phyloP scores from a whole-genome alignment of 2,888 invertebrate genomes.

The Frankliniella intonsa region DNA sequence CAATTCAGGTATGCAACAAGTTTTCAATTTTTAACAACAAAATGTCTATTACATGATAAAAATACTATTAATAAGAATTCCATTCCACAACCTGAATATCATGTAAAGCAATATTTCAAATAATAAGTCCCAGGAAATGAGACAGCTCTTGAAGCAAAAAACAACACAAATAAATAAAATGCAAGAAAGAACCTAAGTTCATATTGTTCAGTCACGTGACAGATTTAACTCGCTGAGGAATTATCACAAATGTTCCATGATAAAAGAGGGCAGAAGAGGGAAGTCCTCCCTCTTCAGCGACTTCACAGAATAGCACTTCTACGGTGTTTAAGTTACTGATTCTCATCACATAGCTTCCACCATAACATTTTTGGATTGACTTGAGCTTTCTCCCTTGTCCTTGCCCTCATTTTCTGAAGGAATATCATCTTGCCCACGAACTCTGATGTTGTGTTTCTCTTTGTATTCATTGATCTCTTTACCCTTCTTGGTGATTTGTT shows the following conservation, averaged over 20 bases:
- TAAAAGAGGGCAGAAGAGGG: not conserved
- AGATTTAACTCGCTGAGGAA: not conserved
- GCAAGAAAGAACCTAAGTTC: not conserved
- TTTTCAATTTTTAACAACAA: not conserved
- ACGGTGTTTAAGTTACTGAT: not conserved
- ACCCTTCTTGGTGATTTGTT: constrained; percentile 80
- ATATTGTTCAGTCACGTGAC: not conserved
- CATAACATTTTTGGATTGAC: constrained; percentile 37
- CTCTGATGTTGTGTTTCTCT: constrained; percentile 81
- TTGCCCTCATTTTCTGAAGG: constrained; percentile 33
- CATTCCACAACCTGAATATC: not conserved
- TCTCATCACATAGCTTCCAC: constrained; percentile 37
- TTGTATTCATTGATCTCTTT: constrained; percentile 87
- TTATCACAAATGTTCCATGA: not conserved
- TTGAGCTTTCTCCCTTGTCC: constrained; percentile 35
- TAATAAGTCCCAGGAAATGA: not conserved
- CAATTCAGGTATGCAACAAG: not conserved
- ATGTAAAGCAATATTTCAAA: not conserved
- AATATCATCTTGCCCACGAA: constrained; percentile 63
- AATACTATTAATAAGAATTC: not conserved
- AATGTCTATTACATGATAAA: not conserved
- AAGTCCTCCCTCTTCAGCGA: not conserved
- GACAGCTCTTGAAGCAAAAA: not conserved
- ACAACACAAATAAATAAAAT: constrained; percentile 9
- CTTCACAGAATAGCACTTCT: not conserved